A percentile compares a stretch with the other conserved stretches of the same genome.
These are phyloP conservation scores for Anastrepha obliqua DNA, from an alignment of 1,140 invertebrate genomes.

Conservation along the genomic window DNA sequence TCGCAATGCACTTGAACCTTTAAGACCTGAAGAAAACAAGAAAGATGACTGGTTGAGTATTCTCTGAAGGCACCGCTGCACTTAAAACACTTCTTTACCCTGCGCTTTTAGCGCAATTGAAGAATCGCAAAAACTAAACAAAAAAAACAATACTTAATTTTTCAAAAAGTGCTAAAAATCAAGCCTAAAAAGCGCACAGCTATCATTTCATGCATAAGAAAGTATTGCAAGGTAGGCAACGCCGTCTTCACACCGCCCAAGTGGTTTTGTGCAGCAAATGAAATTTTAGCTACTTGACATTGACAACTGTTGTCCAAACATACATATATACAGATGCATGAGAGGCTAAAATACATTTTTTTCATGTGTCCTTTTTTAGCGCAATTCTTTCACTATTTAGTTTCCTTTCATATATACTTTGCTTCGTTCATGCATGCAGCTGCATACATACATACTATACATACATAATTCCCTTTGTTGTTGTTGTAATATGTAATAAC, in stretches of 20 bases:
- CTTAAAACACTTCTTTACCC: neutral
- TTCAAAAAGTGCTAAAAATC: neutral
- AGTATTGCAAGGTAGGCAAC: neutral
- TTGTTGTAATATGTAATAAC: neutral
- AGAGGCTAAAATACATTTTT: neutral
- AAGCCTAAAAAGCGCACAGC: neutral
- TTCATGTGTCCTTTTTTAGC: neutral
- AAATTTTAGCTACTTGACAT: constrained; percentile 15
- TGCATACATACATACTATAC: too few species aligned
- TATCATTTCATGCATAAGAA: neutral
- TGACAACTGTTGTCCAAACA: neutral
- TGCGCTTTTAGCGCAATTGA: neutral
- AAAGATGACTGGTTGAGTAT: neutral
- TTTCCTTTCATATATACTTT: too few species aligned
- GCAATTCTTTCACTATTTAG: too few species aligned
- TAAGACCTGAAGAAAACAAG: neutral
- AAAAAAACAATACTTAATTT: neutral
- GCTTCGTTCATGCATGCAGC: too few species aligned
- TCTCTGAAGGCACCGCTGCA: neutral
- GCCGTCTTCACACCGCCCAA: constrained; percentile 6
- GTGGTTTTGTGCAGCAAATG: neutral
- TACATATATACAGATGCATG: neutral
- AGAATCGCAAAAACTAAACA: neutral
- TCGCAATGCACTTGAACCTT: neutral
- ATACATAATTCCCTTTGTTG: neutral